These are phyloP conservation scores for Hydrolagus affinis DNA, from an alignment of 2,113 vertebrate species.

Conservation along the genomic window DNA sequence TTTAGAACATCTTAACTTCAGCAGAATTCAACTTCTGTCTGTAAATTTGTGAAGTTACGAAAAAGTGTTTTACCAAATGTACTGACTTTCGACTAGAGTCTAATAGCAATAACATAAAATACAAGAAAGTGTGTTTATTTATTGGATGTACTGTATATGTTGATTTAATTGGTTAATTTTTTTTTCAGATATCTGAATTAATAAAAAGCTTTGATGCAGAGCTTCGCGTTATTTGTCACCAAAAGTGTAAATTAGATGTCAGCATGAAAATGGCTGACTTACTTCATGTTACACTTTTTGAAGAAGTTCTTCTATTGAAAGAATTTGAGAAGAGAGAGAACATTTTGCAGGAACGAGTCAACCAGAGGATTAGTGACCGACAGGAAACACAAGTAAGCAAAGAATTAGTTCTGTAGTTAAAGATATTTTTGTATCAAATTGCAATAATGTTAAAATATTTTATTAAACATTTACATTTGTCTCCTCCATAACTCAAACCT, in stretches of 20 bases:
- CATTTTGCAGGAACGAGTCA: conserved; percentile 61
- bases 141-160: too few species aligned
- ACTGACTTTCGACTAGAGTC: too few species aligned
- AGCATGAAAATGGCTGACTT: conserved; percentile 72
- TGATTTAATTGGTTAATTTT: background rate
- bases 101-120: too few species aligned
- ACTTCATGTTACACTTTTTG: conserved; percentile 62
- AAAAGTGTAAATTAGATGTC: conserved; percentile 67
- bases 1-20: too few species aligned
- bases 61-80: too few species aligned
- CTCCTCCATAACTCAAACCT: too few species aligned
- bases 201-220: conserved; percentile 67
- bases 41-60: too few species aligned
- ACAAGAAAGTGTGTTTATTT: too few species aligned
- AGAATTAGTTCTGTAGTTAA: background rate
- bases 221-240: conserved; percentile 62
- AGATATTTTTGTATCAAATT: background rate
- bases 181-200: conserved; percentile 61
- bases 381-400: conserved; percentile 49
- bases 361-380: conserved; percentile 50
- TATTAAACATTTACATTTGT: background rate
- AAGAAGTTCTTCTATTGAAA: conserved; percentile 76
- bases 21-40: too few species aligned
- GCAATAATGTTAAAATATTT: background rate
- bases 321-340: conserved; percentile 71